Evolutionary conservation across 2,888 invertebrate genomes (phyloP).

Genomic region (Eristalis arbustorum): DNA sequence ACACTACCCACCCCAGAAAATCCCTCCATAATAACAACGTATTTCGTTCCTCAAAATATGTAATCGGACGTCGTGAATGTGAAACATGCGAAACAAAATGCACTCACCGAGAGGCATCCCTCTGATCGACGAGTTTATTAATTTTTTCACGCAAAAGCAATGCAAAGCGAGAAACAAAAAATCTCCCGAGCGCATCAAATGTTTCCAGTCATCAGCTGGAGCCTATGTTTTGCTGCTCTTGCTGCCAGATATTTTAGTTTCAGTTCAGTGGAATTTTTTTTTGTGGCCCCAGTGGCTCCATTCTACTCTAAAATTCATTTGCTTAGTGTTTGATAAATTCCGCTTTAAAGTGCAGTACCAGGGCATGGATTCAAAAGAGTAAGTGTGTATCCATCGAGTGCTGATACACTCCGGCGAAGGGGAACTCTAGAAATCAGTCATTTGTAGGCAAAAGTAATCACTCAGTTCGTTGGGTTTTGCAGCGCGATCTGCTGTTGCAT

Average conservation of each 20-base stretch:
- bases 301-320: neutral
- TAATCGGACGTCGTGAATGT: too few relatives aligned
- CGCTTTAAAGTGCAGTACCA: neutral
- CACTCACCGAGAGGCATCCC: neutral
- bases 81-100: too few relatives aligned
- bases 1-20: too few relatives aligned
- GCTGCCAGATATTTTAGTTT: neutral
- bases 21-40: too few relatives aligned
- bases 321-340: neutral
- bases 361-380: neutral
- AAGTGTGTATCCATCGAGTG: neutral
- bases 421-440: neutral
- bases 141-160: neutral
- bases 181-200: neutral
- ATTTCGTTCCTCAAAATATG: too few relatives aligned
- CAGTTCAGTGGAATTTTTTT: neutral
- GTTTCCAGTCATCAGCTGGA: neutral
- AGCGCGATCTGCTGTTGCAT: conserved; percentile 17
- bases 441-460: conserved; percentile 26
- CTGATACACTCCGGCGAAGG: neutral
- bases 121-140: neutral
- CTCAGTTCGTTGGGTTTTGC: conserved; percentile 30
- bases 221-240: neutral
- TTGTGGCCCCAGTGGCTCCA: neutral
- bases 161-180: neutral